phyloP scores from a whole-genome alignment of 2,888 invertebrate species.

The Malthinus flaveolus region DNA sequence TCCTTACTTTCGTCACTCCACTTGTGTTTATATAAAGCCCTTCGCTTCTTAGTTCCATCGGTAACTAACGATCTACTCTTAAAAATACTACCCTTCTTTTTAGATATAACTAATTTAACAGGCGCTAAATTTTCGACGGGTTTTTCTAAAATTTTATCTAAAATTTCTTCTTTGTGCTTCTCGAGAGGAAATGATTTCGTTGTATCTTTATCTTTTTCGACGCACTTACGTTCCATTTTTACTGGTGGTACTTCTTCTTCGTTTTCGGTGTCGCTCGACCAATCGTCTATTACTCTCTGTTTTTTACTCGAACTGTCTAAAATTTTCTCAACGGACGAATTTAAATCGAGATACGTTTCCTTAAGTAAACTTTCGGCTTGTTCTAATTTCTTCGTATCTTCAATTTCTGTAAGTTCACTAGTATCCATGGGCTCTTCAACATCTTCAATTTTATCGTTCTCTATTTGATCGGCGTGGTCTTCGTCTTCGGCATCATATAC shows the following conservation, averaged over 20 bases:
- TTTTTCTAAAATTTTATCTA: slow-evolving; percentile 47
- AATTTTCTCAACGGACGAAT: slow-evolving; percentile 33
- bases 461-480: slow-evolving; percentile 4
- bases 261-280: slow-evolving; percentile 42
- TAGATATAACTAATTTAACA: slow-evolving; percentile 73
- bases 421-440: slow-evolving; percentile 11
- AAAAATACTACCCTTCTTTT: slow-evolving; percentile 88
- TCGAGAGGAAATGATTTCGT: slow-evolving; percentile 25
- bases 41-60: slow-evolving; percentile 70
- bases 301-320: slow-evolving; percentile 34
- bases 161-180: slow-evolving; percentile 44
- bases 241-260: slow-evolving; percentile 34
- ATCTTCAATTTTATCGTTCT: slow-evolving; percentile 18
- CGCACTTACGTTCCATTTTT: slow-evolving; percentile 28
- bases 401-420: slow-evolving; percentile 19
- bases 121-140: slow-evolving; percentile 61
- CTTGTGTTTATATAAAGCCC: slow-evolving; percentile 85
- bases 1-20: slow-evolving; percentile 77
- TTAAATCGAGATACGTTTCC: slow-evolving; percentile 38
- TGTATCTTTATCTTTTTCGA: slow-evolving; percentile 36
- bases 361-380: slow-evolving; percentile 38
- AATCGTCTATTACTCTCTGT: slow-evolving; percentile 41
- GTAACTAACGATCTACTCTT: slow-evolving; percentile 77
- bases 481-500: slow-evolving; percentile 8
- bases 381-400: slow-evolving; percentile 28